Evolutionary conservation across 2,888 invertebrate genomes (phyloP), one percentile per base, ranked within the genome.

Genomic region (Lasiommata megera): DNA sequence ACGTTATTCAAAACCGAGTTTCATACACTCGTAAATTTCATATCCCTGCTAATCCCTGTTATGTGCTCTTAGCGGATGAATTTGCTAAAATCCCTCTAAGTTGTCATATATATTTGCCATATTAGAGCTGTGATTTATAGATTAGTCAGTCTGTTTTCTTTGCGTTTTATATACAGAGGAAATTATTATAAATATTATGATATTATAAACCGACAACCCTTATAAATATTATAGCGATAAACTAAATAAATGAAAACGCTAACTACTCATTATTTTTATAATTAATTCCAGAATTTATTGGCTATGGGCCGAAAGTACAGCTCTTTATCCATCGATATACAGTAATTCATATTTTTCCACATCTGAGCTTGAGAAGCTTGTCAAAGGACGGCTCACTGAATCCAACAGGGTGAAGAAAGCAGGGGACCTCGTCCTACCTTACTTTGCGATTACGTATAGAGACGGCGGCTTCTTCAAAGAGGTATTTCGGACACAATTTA

Each of bases 281-380:
- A n/a, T n/a, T 29, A 34, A 17, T 63, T 53, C 14, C 80, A 95
- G 95, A 63, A 84, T 93, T 34, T 74, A 79, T 40, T 96, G 96
- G 96, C 82, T 96, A 28, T 96, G 94, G 88, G 76, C 88, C 0
- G 83, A 85, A 29, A 93, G 94, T 67, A 92, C 93, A 6, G 92
- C 92, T 0, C 80, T 96, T 0, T 93, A 92, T 69, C 96, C 96
- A 0, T 96, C 96, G 0, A 84, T 96, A 1, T 97, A 97, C 84
- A 85, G 95, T 60, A 85, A 92, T 0, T 74, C 79, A 23, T 69
- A 79, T 0, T 77, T 94, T 41, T 82, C 80, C 0, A 62, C 82
- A 0, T 69, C 76, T 0, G 88, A 94, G 67, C 91, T 93, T 64
- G 73, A 90, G 0, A 81, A 88, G 5, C 83, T 94, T 62, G 92